These are phyloP conservation scores for Aquatica leii DNA, from an alignment of 2,888 invertebrate species.

Conservation along the genomic window DNA sequence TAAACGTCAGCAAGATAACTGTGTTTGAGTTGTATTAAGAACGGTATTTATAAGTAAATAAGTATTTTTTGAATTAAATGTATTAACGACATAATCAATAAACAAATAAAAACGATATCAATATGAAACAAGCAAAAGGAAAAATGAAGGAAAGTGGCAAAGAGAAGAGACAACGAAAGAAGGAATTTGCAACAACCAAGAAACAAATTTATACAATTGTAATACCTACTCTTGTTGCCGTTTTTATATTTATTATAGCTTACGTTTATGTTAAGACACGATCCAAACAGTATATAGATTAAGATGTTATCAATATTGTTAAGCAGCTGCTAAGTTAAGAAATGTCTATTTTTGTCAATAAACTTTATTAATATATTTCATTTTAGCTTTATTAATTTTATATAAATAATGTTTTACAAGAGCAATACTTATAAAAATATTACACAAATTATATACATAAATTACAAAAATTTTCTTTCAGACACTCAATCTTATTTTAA, in stretches of 20 bases:
- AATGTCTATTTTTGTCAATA: conserved; percentile 33
- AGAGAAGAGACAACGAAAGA: conserved; percentile 85
- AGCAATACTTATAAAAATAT: conserved; percentile 35
- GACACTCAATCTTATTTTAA: conserved; percentile 24
- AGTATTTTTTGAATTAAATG: background rate
- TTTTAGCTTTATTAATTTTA: conserved; percentile 29
- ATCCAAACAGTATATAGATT: conserved; percentile 60
- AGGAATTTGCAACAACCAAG: conserved; percentile 82
- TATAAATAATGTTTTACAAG: conserved; percentile 35
- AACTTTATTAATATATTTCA: conserved; percentile 24
- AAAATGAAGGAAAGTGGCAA: conserved; percentile 83
- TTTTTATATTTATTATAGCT: conserved; percentile 75
- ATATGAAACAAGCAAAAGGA: conserved; percentile 83
- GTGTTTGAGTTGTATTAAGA: too few relatives aligned
- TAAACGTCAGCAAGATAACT: conserved; percentile 5
- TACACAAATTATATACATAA: conserved; percentile 34
- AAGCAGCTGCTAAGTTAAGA: conserved; percentile 11
- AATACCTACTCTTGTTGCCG: conserved; percentile 74
- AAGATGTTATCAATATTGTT: conserved; percentile 11
- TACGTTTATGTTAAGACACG: conserved; percentile 85
- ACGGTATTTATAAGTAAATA: too few relatives aligned
- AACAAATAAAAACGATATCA: conserved; percentile 37
- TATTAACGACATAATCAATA: background rate
- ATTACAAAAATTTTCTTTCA: conserved; percentile 26
- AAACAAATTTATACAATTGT: conserved; percentile 82